Evolutionary conservation across 2,888 invertebrate genomes (phyloP), one percentile per base, ranked within the genome.

Genomic region (Drosophila differens): DNA sequence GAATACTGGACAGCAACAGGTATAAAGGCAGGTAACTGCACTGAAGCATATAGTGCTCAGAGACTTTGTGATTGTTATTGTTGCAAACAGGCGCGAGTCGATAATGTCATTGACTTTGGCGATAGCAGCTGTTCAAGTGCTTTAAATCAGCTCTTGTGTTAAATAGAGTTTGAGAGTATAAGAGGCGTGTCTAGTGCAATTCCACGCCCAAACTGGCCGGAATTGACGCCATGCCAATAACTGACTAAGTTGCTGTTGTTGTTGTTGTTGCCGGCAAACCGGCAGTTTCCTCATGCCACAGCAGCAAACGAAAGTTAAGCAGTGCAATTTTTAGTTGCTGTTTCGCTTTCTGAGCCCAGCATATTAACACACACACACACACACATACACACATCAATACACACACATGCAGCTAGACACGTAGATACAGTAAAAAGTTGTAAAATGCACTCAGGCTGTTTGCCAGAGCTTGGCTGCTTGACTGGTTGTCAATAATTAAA

Each of bases 321-420:
- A 69, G 75, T 85, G 81, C 85, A 87, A 52, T 82, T 79, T 81
- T 85, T 83, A 83, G 82, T 82, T 71, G 76, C 60, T 88, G 87
- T 82, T 90, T 89, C 88, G 88, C 90, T 88, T 88, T 88, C 88
- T 88, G 89, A 88, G 79, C 78, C 69, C 82, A 82, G 74, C 79
- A 76, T 71, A 87, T 73, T 61, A 73, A 62, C 65, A 71, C 57
- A 47, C 33, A 62, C 63, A 62, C 65, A 74, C 70, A 68, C 58
- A 39, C 28, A 41, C 22, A 22, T 22, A 22, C 22, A 22, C 22
- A 25, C 25, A 25, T 6, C 3, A 22, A 54, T 32, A 62, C 49
- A n/a, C 49, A 57, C 28, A 57, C 22, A 39, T 10, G 35, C 25
- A 39, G 16, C 71, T 51, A 52, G 54, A 55, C 79, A 85, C 76